Conservation (phyloP, 2,888 invertebrate species). For the Gnatocerus cornutus region DNA sequence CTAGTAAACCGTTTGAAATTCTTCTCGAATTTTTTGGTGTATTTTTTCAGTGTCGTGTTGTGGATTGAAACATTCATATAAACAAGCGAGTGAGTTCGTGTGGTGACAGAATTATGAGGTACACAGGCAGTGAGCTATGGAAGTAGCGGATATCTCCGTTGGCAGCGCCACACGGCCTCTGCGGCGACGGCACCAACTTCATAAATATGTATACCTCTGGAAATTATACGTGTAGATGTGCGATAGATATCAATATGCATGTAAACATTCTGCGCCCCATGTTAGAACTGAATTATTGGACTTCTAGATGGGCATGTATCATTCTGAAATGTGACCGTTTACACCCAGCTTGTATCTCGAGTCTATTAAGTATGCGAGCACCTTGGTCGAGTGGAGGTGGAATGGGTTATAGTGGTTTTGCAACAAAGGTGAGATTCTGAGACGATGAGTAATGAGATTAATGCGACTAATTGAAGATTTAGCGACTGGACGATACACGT, state of each 20-base stretch:
- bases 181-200: slow-evolving; percentile 61
- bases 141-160: slow-evolving; percentile 66
- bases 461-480: no score
- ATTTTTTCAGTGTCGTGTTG: slow-evolving; percentile 60
- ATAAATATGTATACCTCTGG: slow-evolving; percentile 69
- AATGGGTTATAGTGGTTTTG: background rate
- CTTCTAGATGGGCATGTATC: slow-evolving; percentile 62
- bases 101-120: slow-evolving; percentile 70
- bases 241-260: slow-evolving; percentile 72
- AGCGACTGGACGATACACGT: no score
- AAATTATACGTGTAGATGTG: slow-evolving; percentile 71
- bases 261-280: slow-evolving; percentile 71
- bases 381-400: background rate
- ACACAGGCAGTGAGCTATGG: slow-evolving; percentile 65
- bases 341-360: slow-evolving; percentile 52
- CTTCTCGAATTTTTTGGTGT: slow-evolving; percentile 59
- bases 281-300: slow-evolving; percentile 68
- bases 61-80: slow-evolving; percentile 69
- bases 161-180: slow-evolving; percentile 56
- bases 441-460: no score
- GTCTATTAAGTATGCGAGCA: slow-evolving; percentile 48
- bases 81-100: slow-evolving; percentile 66
- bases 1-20: slow-evolving; percentile 58
- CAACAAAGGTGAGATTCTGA: background rate
- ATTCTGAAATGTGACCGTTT: slow-evolving; percentile 59